A percentile compares a stretch with the other conserved stretches of the same genome.
Conservation (phyloP, 1,140 invertebrate species). For the Latrodectus geometricus region DNA sequence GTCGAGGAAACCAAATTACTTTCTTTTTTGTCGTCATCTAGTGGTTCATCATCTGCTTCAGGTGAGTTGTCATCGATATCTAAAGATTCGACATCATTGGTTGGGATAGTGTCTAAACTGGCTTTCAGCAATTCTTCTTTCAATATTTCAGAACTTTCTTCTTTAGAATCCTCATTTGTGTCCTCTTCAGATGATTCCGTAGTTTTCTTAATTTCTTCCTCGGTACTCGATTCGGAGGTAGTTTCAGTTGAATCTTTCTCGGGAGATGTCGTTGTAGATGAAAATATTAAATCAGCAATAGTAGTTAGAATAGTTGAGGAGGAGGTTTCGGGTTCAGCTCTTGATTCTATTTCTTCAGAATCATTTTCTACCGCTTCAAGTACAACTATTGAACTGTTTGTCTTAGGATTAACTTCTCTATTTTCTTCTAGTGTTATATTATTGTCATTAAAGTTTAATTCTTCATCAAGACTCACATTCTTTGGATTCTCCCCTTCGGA, state of each 20-base stretch:
- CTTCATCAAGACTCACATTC: slow-evolving; percentile 33
- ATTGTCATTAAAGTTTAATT: background rate
- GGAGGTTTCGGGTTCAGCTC: background rate
- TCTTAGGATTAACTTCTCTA: background rate
- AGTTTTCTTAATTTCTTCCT: background rate
- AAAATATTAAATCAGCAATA: background rate
- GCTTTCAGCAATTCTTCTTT: slow-evolving; percentile 17
- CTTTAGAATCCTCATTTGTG: background rate
- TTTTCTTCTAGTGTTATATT: background rate
- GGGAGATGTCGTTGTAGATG: background rate
- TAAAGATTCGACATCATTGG: background rate
- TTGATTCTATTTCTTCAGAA: background rate
- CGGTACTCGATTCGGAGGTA: background rate
- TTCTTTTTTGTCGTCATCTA: background rate
- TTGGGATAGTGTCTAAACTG: background rate
- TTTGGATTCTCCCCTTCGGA: slow-evolving; percentile 1
- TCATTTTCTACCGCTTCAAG: background rate
- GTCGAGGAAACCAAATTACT: background rate
- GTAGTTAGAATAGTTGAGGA: slow-evolving; percentile 10
- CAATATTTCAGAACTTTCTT: background rate
- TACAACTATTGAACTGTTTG: background rate
- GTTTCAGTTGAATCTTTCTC: background rate
- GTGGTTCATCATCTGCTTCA: background rate
- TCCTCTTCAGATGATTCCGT: background rate
- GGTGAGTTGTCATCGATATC: background rate